Percentiles rank a stretch among this genome's conserved stretches.
These are phyloP conservation scores for Pherbina coryleti DNA, from an alignment of 2,888 invertebrate genomes.

Conservation along the genomic window DNA sequence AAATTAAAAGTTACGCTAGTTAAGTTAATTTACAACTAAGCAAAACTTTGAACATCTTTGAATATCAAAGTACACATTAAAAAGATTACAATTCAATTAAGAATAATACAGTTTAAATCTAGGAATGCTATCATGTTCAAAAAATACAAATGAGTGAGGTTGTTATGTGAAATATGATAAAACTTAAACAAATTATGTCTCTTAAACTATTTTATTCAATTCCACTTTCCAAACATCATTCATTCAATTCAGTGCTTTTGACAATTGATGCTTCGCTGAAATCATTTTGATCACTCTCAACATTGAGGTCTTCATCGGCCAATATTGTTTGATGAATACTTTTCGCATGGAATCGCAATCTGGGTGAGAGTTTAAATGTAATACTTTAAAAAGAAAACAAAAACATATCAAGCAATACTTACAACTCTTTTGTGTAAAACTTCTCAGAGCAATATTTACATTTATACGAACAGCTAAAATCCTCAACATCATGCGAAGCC, in stretches of 20 bases:
- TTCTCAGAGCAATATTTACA: conserved; percentile 55
- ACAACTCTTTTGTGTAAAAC: conserved; percentile 56
- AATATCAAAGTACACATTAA: background rate
- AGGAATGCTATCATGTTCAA: background rate
- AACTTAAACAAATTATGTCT: background rate
- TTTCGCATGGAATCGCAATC: conserved; percentile 26
- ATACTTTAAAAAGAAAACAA: background rate
- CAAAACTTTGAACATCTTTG: background rate
- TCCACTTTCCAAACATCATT: background rate
- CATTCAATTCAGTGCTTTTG: background rate
- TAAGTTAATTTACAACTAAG: background rate
- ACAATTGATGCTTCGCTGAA: no score
- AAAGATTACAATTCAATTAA: background rate
- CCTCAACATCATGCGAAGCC: conserved; percentile 49
- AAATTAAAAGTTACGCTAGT: background rate
- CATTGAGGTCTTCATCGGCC: conserved; percentile 11
- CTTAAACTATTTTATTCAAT: background rate
- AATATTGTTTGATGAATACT: background rate
- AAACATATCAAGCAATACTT: conserved; percentile 45
- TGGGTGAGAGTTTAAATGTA: background rate
- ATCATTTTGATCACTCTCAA: background rate
- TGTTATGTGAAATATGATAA: background rate
- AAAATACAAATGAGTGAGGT: background rate
- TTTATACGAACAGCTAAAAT: conserved; percentile 48
- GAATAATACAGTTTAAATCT: background rate